phyloP scores from a whole-genome alignment of 2,888 invertebrate genomes.

The Agonopterix subpropinquella region DNA sequence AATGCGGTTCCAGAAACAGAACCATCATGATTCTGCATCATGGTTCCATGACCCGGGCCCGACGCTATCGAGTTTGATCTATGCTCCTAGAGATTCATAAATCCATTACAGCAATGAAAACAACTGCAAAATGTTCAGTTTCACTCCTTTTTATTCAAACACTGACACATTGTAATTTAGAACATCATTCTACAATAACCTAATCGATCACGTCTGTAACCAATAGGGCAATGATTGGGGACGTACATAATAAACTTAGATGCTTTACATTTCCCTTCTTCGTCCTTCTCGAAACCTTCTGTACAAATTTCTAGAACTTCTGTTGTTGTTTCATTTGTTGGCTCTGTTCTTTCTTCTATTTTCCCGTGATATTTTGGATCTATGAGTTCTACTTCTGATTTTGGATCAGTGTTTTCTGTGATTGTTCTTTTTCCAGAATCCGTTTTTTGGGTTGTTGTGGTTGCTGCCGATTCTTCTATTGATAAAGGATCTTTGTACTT shows the following conservation, averaged over 20 bases:
- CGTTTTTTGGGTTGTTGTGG: not conserved
- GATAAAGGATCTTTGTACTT: not conserved
- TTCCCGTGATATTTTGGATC: slow-evolving; percentile 47
- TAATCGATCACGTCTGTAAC: slow-evolving; percentile 46
- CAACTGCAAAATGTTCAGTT: too few relatives aligned
- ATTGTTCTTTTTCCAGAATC: not conserved
- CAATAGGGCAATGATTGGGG: slow-evolving; percentile 52
- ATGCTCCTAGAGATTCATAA: too few relatives aligned
- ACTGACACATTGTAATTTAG: slow-evolving; percentile 8
- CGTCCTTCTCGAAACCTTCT: slow-evolving; percentile 31
- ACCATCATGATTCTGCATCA: too few relatives aligned
- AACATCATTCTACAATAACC: slow-evolving; percentile 46
- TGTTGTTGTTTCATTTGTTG: not conserved
- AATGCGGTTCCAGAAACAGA: too few relatives aligned
- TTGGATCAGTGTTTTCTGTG: slow-evolving; percentile 21
- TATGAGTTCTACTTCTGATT: slow-evolving; percentile 51
- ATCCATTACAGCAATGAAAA: too few relatives aligned
- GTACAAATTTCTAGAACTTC: slow-evolving; percentile 24
- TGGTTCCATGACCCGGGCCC: too few relatives aligned
- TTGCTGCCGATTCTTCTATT: not conserved
- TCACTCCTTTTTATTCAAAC: too few relatives aligned
- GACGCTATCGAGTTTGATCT: too few relatives aligned
- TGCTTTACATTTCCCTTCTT: slow-evolving; percentile 33
- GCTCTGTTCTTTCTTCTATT: slow-evolving; percentile 1
- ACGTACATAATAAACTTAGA: slow-evolving; percentile 48